Evolutionary conservation across 2,797 vertebrate species (phyloP).

Genomic region (Carcharodon carcharias): DNA sequence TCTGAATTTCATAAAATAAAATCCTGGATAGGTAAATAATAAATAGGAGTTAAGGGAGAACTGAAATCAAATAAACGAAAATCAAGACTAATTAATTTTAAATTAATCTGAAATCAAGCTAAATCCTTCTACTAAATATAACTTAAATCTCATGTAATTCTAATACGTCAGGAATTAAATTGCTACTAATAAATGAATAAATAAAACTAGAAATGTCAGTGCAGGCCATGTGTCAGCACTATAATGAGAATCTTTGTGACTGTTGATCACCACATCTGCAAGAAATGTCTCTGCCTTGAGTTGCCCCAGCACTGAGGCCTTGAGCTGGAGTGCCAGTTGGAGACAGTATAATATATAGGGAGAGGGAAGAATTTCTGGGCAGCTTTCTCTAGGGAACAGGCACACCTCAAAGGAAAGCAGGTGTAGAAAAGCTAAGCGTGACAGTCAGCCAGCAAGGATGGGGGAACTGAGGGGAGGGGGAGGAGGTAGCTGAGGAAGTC

Average conservation of each 20-base stretch:
- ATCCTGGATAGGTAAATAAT: neutral
- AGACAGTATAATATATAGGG: neutral
- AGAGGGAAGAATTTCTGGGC: neutral
- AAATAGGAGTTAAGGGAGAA: neutral
- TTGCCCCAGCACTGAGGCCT: neutral
- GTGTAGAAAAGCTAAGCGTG: neutral
- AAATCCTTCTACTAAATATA: neutral
- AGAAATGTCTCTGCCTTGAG: neutral
- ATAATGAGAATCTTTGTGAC: neutral
- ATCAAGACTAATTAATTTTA: neutral
- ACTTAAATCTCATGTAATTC: neutral
- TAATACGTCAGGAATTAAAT: neutral
- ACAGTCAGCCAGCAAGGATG: neutral
- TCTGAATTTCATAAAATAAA: neutral
- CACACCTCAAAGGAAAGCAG: neutral
- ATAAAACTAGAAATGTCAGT: neutral
- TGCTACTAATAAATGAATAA: neutral
- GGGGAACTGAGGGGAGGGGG: neutral
- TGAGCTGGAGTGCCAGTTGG: neutral
- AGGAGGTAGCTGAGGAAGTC: too few species aligned
- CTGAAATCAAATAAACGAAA: neutral
- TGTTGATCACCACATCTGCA: neutral
- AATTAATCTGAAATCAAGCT: conserved; percentile 11
- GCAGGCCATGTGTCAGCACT: neutral
- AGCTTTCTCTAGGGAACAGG: neutral